Percentiles rank a stretch among this genome's conserved stretches.
phyloP scores from a whole-genome alignment of 2,888 invertebrate genomes.

The Trichogramma evanescens region DNA sequence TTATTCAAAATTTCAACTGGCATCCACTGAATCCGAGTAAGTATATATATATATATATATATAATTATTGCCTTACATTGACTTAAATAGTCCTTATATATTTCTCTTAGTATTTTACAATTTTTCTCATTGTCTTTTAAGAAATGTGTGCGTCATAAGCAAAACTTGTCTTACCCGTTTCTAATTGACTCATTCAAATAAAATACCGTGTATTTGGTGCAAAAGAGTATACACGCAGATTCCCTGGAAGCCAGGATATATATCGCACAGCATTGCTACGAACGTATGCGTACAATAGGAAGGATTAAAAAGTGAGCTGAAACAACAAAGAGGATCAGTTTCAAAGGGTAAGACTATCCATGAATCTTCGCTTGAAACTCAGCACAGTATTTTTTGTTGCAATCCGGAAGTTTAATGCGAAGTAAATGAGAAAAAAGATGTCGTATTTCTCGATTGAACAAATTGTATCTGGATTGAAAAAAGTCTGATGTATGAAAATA shows the following conservation, averaged over 20 bases:
- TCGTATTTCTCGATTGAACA: no score
- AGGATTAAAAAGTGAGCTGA: slow-evolving; percentile 26
- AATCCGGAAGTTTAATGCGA: slow-evolving; percentile 24
- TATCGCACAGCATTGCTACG: slow-evolving; percentile 31
- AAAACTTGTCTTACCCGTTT: slow-evolving; percentile 37
- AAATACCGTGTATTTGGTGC: slow-evolving; percentile 18
- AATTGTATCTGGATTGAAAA: no score
- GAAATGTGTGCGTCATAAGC: slow-evolving; percentile 29
- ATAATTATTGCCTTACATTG: no score
- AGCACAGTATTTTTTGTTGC: background rate
- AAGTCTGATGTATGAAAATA: no score
- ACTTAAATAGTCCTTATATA: slow-evolving; percentile 39
- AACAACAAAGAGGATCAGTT: slow-evolving; percentile 24
- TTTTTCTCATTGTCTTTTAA: slow-evolving; percentile 36
- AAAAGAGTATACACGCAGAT: background rate
- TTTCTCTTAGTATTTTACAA: slow-evolving; percentile 43
- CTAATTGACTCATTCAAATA: slow-evolving; percentile 45
- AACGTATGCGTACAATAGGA: slow-evolving; percentile 22
- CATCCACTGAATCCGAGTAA: no score
- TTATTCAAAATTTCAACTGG: no score
- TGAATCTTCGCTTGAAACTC: background rate
- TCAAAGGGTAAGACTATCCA: slow-evolving; percentile 23
- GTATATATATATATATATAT: no score
- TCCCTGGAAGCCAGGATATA: slow-evolving; percentile 35
- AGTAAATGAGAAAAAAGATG: no score